Evolutionary conservation across 1,140 invertebrate species (phyloP).

Genomic region (Drosophila melanica): DNA sequence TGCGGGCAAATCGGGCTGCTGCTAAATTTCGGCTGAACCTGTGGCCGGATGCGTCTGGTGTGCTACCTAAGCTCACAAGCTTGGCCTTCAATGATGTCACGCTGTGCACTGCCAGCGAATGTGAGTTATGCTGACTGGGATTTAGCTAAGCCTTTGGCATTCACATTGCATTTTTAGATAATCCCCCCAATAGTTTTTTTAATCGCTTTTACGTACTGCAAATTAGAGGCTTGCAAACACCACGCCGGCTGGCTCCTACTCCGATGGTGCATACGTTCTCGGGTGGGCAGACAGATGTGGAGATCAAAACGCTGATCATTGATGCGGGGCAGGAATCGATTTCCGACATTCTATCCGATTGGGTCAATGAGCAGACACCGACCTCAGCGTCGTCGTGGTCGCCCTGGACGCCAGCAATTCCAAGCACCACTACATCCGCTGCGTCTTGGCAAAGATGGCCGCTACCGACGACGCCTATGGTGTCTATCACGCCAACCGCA

Average conservation of each 20-base stretch:
- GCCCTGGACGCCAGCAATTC: neutral
- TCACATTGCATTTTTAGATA: constrained; percentile 34
- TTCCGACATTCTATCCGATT: neutral
- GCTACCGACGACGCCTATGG: neutral
- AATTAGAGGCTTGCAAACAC: neutral
- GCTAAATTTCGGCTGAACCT: constrained; percentile 49
- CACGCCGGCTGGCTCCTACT: neutral
- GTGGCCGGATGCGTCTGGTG: constrained; percentile 1
- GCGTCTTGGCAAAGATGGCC: neutral
- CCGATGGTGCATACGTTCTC: constrained; percentile 7
- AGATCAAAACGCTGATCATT: constrained; percentile 24
- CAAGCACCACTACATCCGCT: neutral
- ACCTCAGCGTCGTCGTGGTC: neutral
- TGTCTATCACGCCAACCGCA: neutral
- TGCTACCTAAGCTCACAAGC: constrained; percentile 56
- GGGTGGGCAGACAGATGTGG: constrained; percentile 14
- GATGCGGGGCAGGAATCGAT: neutral
- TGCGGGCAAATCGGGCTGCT: neutral
- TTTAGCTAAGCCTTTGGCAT: neutral
- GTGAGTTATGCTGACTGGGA: constrained; percentile 37
- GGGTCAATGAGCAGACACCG: neutral
- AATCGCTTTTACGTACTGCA: constrained; percentile 54
- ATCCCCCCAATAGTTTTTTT: constrained; percentile 33
- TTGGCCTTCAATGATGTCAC: constrained; percentile 35
- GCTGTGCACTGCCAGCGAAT: constrained; percentile 49